Base-by-base conservation (phyloP, 2,888 invertebrate genomes). In the Drosophila niveifrons region DNA sequence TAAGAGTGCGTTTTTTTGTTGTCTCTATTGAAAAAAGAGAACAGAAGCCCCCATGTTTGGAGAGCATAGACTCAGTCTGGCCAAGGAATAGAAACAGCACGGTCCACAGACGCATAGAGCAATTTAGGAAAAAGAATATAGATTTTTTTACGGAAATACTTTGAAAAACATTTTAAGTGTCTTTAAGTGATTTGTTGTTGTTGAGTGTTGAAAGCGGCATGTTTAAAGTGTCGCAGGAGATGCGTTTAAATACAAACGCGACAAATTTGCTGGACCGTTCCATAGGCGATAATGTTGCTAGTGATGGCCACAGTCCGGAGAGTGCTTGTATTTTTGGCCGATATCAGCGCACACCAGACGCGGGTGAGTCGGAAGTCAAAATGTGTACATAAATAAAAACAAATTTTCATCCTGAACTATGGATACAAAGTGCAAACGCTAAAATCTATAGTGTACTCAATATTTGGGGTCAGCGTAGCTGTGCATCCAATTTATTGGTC, bases 191-290 rank as follows among this genome's bases (percentile, higher is more conserved):
- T 68, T 73, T 55, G 55, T 62, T 36, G 41, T 17, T 43, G 34
- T 15, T 11, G 43, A n/a, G n/a, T 17, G 39, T 51, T 61, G 9
- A 8, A 10, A 29, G 69, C 48, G 80, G 76, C 65, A 92, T 92
- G 92, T 92, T 90, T 69, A 91, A 90, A 89, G 90, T 90, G 75
- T 92, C 92, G 61, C 92, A 92, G 79, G 92, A 92, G 80, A 91
- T 92, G 71, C 90, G 90, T 63, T 79, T 92, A 28, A 91, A 90
- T 69, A 89, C 88, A 28, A 82, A 72, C 59, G 64, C 76, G n/a
- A 66, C 72, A 7, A 48, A 56, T 62, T 68, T 56, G 44, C 47
- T 70, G 70, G 73, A 52, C 28, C 66, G 55, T 29, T 52, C 55
- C 36, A 34, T 64, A 31, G 63, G 51, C 31, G 69, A 68, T 39